These are phyloP conservation scores for Dysidea cf. avara DNA, from an alignment of 37 sponge, comb jelly and placozoan genomes.

Conservation along the genomic window DNA sequence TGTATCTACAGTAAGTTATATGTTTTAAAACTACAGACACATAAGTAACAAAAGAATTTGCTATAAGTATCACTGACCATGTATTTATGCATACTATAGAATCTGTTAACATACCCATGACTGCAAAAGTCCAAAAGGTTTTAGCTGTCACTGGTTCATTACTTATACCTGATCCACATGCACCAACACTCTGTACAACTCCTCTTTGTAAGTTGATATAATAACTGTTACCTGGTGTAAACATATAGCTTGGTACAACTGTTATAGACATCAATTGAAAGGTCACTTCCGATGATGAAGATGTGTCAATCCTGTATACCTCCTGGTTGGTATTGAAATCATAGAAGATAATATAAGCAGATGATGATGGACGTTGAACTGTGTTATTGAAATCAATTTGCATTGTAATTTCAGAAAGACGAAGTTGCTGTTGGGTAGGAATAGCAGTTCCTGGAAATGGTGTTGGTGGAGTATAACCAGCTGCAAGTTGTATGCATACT, in stretches of 20 bases:
- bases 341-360: slow-evolving; percentile 15
- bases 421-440: slow-evolving; percentile 5
- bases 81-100: too few species aligned
- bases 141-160: slow-evolving; percentile 41
- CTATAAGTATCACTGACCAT: too few species aligned
- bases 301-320: slow-evolving; percentile 29
- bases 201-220: slow-evolving; percentile 31
- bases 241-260: slow-evolving; percentile 12
- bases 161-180: slow-evolving; percentile 17
- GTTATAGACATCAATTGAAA: neutral
- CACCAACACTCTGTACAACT: slow-evolving; percentile 21
- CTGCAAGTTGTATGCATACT: slow-evolving; percentile 19
- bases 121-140: slow-evolving; percentile 33
- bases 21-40: too few species aligned
- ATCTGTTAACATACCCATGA: slow-evolving; percentile 16
- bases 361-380: slow-evolving; percentile 14
- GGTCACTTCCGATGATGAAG: slow-evolving; percentile 15
- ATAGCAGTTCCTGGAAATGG: slow-evolving; percentile 11
- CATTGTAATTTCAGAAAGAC: slow-evolving; percentile 14
- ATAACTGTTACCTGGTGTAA: slow-evolving; percentile 3
- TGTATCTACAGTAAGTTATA: too few species aligned
- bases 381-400: slow-evolving; percentile 5
- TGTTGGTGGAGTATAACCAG: slow-evolving; percentile 14
- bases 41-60: too few species aligned
- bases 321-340: slow-evolving; percentile 4